Evolutionary conservation across 2,888 invertebrate genomes (phyloP).

Genomic region (Seira sanloemensis): DNA sequence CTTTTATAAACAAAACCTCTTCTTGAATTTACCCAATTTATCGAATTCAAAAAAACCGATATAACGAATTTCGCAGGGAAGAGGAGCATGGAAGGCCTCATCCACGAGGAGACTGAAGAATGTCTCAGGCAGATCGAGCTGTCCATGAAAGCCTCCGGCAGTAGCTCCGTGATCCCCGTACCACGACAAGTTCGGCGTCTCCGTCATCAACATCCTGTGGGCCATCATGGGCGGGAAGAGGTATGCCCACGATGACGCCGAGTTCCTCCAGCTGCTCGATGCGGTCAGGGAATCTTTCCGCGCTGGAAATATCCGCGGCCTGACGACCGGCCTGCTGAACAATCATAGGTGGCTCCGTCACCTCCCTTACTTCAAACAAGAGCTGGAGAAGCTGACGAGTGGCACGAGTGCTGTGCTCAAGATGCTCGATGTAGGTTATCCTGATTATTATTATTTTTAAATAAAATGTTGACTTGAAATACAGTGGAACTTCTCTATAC

Average conservation of each 20-base stretch:
- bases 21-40: too few species aligned
- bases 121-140: background rate
- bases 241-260: conserved; percentile 66
- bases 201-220: conserved; percentile 71
- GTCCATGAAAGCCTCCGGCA: background rate
- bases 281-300: conserved; percentile 47
- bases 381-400: conserved; percentile 24
- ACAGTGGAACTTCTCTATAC: too few species aligned
- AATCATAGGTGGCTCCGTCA: conserved; percentile 60
- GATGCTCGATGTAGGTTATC: conserved; percentile 36
- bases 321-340: conserved; percentile 28
- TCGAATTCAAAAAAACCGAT: too few species aligned
- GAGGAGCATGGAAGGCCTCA: background rate
- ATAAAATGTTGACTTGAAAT: background rate
- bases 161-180: conserved; percentile 32
- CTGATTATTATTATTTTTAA: conserved; percentile 3
- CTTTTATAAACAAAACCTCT: too few species aligned
- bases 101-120: conserved; percentile 16
- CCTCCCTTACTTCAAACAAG: conserved; percentile 60
- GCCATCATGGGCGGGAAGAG: conserved; percentile 68
- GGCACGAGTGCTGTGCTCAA: conserved; percentile 24
- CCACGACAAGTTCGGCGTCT: conserved; percentile 55
- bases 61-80: too few species aligned
- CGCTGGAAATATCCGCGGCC: conserved; percentile 27
- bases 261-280: conserved; percentile 60